A percentile compares a stretch with the other conserved stretches of the same genome.
Conservation (phyloP, 2,888 invertebrate genomes). For the Drosophila gaucha region DNA sequence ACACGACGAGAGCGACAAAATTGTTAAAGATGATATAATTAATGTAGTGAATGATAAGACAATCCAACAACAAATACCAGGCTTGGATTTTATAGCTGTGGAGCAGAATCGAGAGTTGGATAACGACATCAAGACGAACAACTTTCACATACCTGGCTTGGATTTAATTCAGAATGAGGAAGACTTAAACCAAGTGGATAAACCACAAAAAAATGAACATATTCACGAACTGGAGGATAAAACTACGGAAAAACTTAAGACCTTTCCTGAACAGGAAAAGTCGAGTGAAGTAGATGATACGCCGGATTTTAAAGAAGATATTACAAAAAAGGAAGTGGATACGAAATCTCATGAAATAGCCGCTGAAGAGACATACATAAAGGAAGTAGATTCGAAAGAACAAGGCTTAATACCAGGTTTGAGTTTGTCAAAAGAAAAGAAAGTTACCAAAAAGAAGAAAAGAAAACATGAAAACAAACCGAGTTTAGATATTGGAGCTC, state of each 20-base stretch:
- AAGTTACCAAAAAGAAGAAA: neutral
- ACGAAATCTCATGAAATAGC: neutral
- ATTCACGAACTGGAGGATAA: neutral
- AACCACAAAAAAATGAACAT: neutral
- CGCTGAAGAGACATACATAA: neutral
- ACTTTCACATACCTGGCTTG: conserved; percentile 17
- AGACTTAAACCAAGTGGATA: neutral
- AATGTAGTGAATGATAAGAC: neutral
- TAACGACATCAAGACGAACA: neutral
- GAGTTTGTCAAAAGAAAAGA: neutral
- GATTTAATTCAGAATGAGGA: conserved; percentile 15
- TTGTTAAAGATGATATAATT: neutral
- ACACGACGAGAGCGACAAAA: neutral
- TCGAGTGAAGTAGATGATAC: neutral
- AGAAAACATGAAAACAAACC: neutral
- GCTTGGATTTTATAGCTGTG: neutral
- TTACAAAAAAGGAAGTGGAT: neutral
- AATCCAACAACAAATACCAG: neutral
- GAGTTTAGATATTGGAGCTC: conserved; percentile 7
- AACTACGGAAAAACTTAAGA: neutral
- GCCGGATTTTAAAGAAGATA: neutral
- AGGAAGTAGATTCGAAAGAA: neutral
- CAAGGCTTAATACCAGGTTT: neutral
- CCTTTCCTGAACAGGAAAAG: neutral
- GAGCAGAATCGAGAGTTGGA: neutral